Percentiles rank a stretch among this genome's conserved stretches.
These are phyloP conservation scores for Ictidomys tridecemlineatus DNA, from an alignment of 2,113 vertebrate genomes.

Conservation along the genomic window DNA sequence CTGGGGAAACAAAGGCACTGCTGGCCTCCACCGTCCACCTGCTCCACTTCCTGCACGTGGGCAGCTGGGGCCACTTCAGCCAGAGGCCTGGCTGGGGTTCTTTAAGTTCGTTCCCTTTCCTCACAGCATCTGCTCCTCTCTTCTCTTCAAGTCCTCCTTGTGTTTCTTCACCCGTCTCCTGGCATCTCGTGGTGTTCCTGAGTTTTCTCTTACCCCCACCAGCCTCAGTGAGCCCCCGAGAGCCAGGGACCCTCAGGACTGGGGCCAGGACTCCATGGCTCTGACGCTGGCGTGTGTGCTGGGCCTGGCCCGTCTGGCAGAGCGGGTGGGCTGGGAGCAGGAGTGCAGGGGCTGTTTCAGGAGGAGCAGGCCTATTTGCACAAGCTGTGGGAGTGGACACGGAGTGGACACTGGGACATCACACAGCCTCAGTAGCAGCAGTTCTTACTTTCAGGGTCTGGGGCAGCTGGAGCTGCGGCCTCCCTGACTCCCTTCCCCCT, in stretches of 20 bases:
- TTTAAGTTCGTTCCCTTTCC: fast-evolving
- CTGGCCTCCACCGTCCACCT: neutral
- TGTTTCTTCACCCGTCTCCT: fast-evolving
- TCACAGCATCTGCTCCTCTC: neutral
- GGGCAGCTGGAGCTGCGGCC: fast-evolving
- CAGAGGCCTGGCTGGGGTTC: fast-evolving
- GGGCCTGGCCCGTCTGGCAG: fast-evolving
- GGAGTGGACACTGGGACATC: no score
- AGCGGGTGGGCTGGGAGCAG: no score
- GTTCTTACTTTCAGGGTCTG: fast-evolving
- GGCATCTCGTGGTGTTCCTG: neutral
- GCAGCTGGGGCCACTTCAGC: no score
- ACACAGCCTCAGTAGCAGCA: no score
- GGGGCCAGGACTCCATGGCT: no score
- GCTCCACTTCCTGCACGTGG: no score
- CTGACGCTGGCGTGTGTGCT: fast-evolving
- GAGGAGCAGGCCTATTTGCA: neutral
- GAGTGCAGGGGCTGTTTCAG: neutral
- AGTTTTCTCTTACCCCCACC: neutral
- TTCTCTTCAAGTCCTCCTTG: fast-evolving
- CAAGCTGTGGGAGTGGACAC: neutral
- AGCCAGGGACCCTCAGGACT: no score
- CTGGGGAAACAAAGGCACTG: neutral
- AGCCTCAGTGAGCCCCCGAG: neutral
- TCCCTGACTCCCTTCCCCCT: fast-evolving